Evolutionary conservation across 2,113 vertebrate genomes (phyloP).

Genomic region (Mus spicilegus): DNA sequence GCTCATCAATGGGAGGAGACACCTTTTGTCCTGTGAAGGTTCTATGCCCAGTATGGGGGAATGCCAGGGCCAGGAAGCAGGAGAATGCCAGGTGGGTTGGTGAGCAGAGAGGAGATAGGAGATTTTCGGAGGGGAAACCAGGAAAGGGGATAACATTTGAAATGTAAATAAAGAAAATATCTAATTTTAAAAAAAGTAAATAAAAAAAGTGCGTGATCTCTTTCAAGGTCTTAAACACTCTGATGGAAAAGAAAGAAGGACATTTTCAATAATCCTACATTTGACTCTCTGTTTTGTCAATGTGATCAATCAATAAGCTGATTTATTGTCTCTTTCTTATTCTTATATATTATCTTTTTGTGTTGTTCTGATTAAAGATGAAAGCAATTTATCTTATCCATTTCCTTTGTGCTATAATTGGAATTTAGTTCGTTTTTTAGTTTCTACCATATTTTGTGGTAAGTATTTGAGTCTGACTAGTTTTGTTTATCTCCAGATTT

Average conservation of each 20-base stretch:
- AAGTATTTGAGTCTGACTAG: background rate
- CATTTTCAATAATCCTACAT: slow-evolving; percentile 37
- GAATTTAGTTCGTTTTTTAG: background rate
- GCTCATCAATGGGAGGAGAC: too few relatives aligned
- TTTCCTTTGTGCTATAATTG: background rate
- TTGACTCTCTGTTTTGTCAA: slow-evolving; percentile 19
- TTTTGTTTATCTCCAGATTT: background rate
- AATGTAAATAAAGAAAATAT: too few relatives aligned
- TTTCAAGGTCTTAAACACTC: slow-evolving; percentile 59
- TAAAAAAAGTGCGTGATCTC: slow-evolving; percentile 60
- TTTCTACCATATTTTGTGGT: background rate
- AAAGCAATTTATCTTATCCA: background rate
- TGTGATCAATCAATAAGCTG: background rate
- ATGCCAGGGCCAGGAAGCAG: too few relatives aligned
- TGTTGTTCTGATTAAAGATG: slow-evolving; percentile 1
- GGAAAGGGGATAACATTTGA: too few relatives aligned
- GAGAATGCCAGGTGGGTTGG: too few relatives aligned
- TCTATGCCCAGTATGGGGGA: too few relatives aligned
- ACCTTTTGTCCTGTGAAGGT: too few relatives aligned
- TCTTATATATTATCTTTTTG: background rate
- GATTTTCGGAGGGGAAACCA: too few relatives aligned
- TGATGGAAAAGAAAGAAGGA: slow-evolving; percentile 57
- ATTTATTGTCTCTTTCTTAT: slow-evolving; percentile 19
- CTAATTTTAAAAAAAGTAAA: too few relatives aligned
- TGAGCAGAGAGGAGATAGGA: too few relatives aligned